Base-by-base conservation (phyloP, 1,140 invertebrate species). In the Caenorhabditis inopinata region DNA sequence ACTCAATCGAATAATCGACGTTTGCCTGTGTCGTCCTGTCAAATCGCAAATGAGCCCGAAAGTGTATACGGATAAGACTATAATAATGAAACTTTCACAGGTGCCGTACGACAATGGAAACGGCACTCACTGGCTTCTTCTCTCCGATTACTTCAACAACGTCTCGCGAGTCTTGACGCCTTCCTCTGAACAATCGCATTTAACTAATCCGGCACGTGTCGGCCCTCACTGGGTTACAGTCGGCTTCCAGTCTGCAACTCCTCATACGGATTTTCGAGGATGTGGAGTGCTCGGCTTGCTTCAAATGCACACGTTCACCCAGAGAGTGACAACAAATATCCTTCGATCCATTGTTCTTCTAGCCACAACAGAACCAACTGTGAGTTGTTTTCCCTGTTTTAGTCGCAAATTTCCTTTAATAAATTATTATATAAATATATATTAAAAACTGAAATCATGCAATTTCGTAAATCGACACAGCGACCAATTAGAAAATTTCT, bases 101-200 rank as follows among this genome's bases (percentile, higher is more conserved):
- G n/a, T 38, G 23, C 58, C 58, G 5, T 68, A 68, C 21, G 9
- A 18, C 21, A 29, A 68, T 16, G 32, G 38, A 42, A 68, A 68
- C 32, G 58, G 58, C 7, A 68, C 58, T 18, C 58, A 68, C 27
- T 68, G 58, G 58, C 32, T 68, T 18, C 32, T 68, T 38, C 58
- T 68, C 32, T 38, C 58, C n/a, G 58, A 68, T 21, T 68, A 68
- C n/a, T 68, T 68, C n/a, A 68, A 68, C 27, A 68, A 68, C 23
- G 58, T 68, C 23, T 68, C 58, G 9, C 14, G 32, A 3, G 4
- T 32, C 27, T 21, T 68, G 32, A 68, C 38, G 58, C 35, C 58
- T 29, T 68, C 58, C 12, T 38, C 29, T 38, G 58, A 68, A 68
- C 38, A 68, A 7, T 42, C 58, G 1, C 1, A 38, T 21, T 29